Base-by-base conservation (phyloP, 2,888 invertebrate species). In the Lochmaea capreae region DNA sequence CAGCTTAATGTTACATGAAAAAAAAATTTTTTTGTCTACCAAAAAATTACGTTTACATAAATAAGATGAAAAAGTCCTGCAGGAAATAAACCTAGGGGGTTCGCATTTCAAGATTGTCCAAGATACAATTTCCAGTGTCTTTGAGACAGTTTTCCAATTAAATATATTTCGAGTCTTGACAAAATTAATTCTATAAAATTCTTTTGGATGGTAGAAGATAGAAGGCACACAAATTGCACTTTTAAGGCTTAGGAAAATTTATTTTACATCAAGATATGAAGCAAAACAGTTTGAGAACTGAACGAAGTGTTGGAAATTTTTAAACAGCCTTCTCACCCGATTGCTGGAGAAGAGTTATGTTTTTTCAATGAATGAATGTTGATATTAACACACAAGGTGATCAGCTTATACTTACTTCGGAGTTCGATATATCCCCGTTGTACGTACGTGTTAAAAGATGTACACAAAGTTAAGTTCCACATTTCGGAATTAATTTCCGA, bases 221-320 rank as follows among this genome's bases (percentile, higher is more conserved):
- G 43, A 63, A 70, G 42, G 57, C 54, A 54, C 65, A 73, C 69
- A 73, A 73, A 73, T 73, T 69, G 73, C 61, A 73, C 54, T 69
- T 54, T 69, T 61, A 54, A 14, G 52, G 33, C 16, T 14, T n/a
- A 46, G 66, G 65, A 52, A 66, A 69, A 66, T 73, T 69, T 73
- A 73, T 73, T 65, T 73, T 65, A 46, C 57, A 65, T 49, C 69
- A 63, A 63, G 65, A 68, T 68, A 73, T 69, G 43, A 73, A 43
- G 58, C 65, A 65, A 49, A 70, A 14, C 49, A 61, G 8, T 33
- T 6, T 0, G 33, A 1, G 8, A 22, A 22, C 22, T 22, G 22
- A 22, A 22, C 22, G 22, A 22, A 22, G 22, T 22, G 22, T 22
- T 2, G 22, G 3, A 22, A 22, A 22, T 22, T 22, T 22, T 3